Evolutionary conservation across 1,140 invertebrate species (phyloP).

Genomic region (Leptinotarsa defecta): DNA sequence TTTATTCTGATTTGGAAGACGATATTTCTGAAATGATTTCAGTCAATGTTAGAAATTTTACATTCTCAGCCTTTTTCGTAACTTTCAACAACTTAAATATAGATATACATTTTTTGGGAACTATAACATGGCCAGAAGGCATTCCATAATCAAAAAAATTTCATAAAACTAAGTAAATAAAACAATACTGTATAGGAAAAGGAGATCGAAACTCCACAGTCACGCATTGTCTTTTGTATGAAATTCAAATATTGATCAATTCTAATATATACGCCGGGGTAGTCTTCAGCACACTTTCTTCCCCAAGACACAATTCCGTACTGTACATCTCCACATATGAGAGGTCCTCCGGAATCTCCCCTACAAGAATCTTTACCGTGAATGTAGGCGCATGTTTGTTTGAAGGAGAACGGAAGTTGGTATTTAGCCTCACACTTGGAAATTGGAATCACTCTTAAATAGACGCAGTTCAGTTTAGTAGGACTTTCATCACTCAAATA

Average conservation of each 20-base stretch:
- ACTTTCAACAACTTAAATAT: too few species aligned
- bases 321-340: slow-evolving; percentile 56
- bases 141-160: too few species aligned
- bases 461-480: slow-evolving; percentile 21
- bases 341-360: slow-evolving; percentile 61
- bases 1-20: too few species aligned
- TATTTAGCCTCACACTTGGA: slow-evolving; percentile 18
- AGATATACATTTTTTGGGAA: too few species aligned
- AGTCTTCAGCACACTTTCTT: slow-evolving; percentile 52
- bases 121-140: too few species aligned
- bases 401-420: background rate
- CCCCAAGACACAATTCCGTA: slow-evolving; percentile 59
- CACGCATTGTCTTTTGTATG: slow-evolving; percentile 35
- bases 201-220: too few species aligned
- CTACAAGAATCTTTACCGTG: slow-evolving; percentile 33
- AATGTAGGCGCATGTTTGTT: background rate
- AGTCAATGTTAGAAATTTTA: too few species aligned
- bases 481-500: background rate
- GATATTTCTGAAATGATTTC: too few species aligned
- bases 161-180: too few species aligned
- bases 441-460: slow-evolving; percentile 10
- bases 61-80: too few species aligned
- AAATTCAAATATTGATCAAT: slow-evolving; percentile 50
- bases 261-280: slow-evolving; percentile 54
- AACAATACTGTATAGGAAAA: too few species aligned